A percentile compares a stretch with the other conserved stretches of the same genome.
These are phyloP conservation scores for Zootoca vivipara DNA, from an alignment of 2,113 vertebrate genomes.

Conservation along the genomic window DNA sequence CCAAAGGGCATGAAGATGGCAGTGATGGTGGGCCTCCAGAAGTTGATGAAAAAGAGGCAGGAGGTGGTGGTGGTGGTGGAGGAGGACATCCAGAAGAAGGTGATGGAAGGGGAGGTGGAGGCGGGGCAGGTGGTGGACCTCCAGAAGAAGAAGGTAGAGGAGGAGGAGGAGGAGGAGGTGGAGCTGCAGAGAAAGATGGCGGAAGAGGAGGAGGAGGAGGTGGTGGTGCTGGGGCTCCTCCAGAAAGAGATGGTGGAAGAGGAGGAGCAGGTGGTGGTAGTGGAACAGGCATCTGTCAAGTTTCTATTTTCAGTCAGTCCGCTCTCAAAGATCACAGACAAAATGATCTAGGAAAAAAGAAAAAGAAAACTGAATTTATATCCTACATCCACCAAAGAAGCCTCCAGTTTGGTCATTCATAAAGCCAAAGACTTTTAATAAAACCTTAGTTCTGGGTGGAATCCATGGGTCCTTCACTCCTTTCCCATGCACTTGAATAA, in stretches of 20 bases:
- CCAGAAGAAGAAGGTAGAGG: neutral
- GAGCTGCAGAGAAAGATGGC: slow-evolving; percentile 34
- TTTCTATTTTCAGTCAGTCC: slow-evolving; percentile 53
- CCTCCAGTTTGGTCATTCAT: slow-evolving; percentile 32
- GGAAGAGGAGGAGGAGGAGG: slow-evolving; percentile 44
- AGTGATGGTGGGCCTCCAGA: slow-evolving; percentile 62
- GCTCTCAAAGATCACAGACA: slow-evolving; percentile 39
- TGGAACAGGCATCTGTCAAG: slow-evolving; percentile 75
- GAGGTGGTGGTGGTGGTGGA: slow-evolving; percentile 53
- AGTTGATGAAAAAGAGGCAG: slow-evolving; percentile 39
- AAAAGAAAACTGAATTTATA: slow-evolving; percentile 19
- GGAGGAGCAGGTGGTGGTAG: slow-evolving; percentile 65
- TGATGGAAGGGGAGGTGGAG: slow-evolving; percentile 53
- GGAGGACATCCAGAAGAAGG: slow-evolving; percentile 57
- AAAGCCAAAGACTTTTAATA: slow-evolving; percentile 44
- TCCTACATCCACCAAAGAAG: neutral
- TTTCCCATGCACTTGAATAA: neutral
- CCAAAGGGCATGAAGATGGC: slow-evolving; percentile 56
- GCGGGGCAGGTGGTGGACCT: slow-evolving; percentile 44
- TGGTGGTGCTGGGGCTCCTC: slow-evolving; percentile 65
- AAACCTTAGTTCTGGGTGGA: neutral
- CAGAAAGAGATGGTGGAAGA: slow-evolving; percentile 49
- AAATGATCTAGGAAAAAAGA: slow-evolving; percentile 37
- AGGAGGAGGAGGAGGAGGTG: slow-evolving; percentile 61
- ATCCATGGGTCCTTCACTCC: neutral